Percentiles rank a stretch among this genome's conserved stretches.
Evolutionary conservation across 2,888 invertebrate genomes (phyloP).

Genomic region (Euzophera pinguis): DNA sequence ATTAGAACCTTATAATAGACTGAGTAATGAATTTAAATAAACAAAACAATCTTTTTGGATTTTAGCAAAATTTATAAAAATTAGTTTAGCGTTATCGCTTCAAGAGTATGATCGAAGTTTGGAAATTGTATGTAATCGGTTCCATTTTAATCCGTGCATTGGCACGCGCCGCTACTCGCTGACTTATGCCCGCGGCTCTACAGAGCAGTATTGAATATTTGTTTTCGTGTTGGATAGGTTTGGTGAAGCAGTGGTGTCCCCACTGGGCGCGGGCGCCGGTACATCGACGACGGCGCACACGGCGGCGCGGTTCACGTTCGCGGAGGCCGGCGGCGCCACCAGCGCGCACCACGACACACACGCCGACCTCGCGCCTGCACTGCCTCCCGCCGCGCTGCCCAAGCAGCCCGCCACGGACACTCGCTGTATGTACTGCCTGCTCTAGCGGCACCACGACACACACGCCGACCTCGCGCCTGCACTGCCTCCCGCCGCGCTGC

Average conservation of each 20-base stretch:
- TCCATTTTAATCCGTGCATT: too few species aligned
- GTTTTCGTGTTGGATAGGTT: slow-evolving; percentile 69
- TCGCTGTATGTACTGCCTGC: background rate
- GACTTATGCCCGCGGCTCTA: too few species aligned
- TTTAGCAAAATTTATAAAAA: too few species aligned
- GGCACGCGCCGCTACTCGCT: too few species aligned
- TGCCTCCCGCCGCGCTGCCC: slow-evolving; percentile 42
- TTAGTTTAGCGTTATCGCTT: too few species aligned
- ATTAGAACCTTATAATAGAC: too few species aligned
- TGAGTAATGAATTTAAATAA: too few species aligned
- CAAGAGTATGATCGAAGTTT: too few species aligned
- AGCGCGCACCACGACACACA: slow-evolving; percentile 88
- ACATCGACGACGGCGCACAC: slow-evolving; percentile 83
- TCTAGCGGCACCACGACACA: slow-evolving; percentile 82
- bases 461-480: slow-evolving; percentile 84
- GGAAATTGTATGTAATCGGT: too few species aligned
- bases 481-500: slow-evolving; percentile 44
- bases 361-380: slow-evolving; percentile 82
- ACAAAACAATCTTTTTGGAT: too few species aligned
- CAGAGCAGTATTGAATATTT: too few species aligned
- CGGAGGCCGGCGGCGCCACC: slow-evolving; percentile 83
- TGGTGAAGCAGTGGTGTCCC: slow-evolving; percentile 95
- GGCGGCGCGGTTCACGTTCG: slow-evolving; percentile 63
- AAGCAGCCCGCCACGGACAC: slow-evolving; percentile 21
- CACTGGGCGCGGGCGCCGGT: slow-evolving; percentile 81